Evolutionary conservation across 1,140 invertebrate species (phyloP).

Genomic region (Hyphantria cunea): DNA sequence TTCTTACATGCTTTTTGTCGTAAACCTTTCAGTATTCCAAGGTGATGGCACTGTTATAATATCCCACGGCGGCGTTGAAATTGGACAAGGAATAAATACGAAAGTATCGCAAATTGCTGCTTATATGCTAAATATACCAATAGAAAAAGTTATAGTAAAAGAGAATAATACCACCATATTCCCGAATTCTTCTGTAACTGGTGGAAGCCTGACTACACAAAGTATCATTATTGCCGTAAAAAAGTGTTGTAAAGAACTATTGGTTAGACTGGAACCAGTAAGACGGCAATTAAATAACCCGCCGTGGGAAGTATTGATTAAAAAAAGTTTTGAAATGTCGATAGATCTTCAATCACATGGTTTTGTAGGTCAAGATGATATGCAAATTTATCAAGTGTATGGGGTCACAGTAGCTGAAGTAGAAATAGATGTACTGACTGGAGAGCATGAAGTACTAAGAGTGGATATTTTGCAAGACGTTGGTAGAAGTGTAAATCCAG

Average conservation of each 20-base stretch:
- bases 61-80: slow-evolving; percentile 89
- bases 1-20: slow-evolving; percentile 73
- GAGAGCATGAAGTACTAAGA: slow-evolving; percentile 85
- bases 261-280: slow-evolving; percentile 83
- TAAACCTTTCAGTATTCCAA: slow-evolving; percentile 86
- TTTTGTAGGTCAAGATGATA: slow-evolving; percentile 68
- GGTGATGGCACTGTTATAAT: slow-evolving; percentile 89
- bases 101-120: slow-evolving; percentile 87
- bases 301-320: slow-evolving; percentile 84
- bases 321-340: slow-evolving; percentile 76
- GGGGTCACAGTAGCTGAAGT: slow-evolving; percentile 85
- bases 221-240: slow-evolving; percentile 82
- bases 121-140: slow-evolving; percentile 86
- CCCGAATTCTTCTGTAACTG: slow-evolving; percentile 83
- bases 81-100: slow-evolving; percentile 89
- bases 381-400: slow-evolving; percentile 83
- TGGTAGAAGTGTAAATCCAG: slow-evolving; percentile 88
- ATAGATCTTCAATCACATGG: slow-evolving; percentile 85
- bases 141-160: slow-evolving; percentile 87
- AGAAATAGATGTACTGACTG: slow-evolving; percentile 92
- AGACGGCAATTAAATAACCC: slow-evolving; percentile 81
- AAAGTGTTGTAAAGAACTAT: slow-evolving; percentile 56
- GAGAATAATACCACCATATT: slow-evolving; percentile 66
- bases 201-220: slow-evolving; percentile 80
- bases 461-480: slow-evolving; percentile 90